These are phyloP conservation scores for Aythya baeri DNA, from an alignment of 2,113 vertebrate genomes.

Conservation along the genomic window DNA sequence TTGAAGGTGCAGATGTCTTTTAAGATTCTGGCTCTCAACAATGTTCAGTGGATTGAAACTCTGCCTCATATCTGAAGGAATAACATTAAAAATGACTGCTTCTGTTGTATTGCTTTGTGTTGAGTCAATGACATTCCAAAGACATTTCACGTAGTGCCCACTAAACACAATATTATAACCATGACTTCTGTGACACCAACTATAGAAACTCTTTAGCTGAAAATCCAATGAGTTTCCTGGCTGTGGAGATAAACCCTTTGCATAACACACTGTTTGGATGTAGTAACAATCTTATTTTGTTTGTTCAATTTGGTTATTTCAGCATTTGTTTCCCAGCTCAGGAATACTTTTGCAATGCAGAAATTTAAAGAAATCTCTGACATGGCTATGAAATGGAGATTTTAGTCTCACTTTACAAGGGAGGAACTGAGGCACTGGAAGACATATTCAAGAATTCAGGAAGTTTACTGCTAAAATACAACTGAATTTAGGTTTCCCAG, in stretches of 20 bases:
- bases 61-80: not conserved
- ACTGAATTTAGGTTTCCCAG: not conserved
- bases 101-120: not conserved
- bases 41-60: not conserved
- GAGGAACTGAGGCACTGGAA: not conserved
- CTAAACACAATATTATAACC: not conserved
- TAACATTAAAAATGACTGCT: not conserved
- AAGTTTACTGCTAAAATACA: not conserved
- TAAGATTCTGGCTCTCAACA: not conserved
- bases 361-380: not conserved
- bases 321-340: not conserved
- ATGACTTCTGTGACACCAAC: not conserved
- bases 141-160: not conserved
- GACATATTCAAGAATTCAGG: not conserved
- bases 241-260: conserved; percentile 5
- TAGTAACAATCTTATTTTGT: not conserved
- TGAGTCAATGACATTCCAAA: not conserved
- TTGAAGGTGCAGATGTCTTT: conserved; percentile 12
- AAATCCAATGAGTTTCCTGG: conserved; percentile 18
- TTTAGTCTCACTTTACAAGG: not conserved
- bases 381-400: not conserved
- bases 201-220: not conserved
- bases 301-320: not conserved
- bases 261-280: not conserved
- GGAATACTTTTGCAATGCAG: not conserved